Percentiles rank a stretch among this genome's conserved stretches.
phyloP scores from a whole-genome alignment of 2,797 vertebrate genomes.

The Rallus crepitans region DNA sequence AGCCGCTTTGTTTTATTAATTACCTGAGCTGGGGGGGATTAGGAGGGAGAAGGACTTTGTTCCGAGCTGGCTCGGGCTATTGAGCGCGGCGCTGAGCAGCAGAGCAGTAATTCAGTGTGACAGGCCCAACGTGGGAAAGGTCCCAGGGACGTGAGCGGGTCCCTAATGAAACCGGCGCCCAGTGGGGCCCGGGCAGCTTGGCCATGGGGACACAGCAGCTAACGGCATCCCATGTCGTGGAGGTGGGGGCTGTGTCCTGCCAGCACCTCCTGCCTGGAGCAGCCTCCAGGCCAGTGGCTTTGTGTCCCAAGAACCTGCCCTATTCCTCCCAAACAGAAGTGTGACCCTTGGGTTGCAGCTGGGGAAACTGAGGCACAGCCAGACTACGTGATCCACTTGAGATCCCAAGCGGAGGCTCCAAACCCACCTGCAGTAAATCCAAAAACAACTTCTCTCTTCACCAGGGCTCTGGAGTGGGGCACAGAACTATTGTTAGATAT shows the following conservation, averaged over 20 bases:
- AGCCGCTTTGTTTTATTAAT: constrained; percentile 39
- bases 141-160: constrained; percentile 68
- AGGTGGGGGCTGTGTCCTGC: not conserved
- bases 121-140: constrained; percentile 78
- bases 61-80: not conserved
- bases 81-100: not conserved
- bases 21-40: not conserved
- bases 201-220: not conserved
- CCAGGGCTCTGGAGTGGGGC: not conserved
- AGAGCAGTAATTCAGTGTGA: constrained; percentile 39
- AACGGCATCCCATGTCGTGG: rapidly evolving
- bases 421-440: not conserved
- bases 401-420: not conserved
- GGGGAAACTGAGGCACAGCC: not conserved
- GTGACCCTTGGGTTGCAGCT: not conserved
- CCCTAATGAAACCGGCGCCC: constrained; percentile 76
- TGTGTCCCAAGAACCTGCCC: rapidly evolving
- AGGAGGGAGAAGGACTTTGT: not conserved
- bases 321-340: rapidly evolving
- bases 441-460: rapidly evolving
- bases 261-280: not conserved
- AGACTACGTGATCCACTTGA: no score
- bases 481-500: rapidly evolving
- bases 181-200: not conserved
- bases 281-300: not conserved